Evolutionary conservation across 2,797 vertebrate species (phyloP).

Genomic region (Allochrocebus solatus): DNA sequence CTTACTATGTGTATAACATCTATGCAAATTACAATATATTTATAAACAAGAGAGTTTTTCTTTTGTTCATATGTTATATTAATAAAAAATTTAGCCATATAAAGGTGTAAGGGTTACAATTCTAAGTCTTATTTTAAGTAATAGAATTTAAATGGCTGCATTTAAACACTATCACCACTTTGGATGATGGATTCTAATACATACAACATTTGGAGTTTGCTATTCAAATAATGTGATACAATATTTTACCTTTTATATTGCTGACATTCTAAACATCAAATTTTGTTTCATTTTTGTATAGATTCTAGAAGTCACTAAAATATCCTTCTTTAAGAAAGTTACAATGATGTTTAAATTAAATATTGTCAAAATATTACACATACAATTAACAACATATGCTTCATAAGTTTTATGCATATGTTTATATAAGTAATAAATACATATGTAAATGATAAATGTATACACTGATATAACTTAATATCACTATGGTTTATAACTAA

Average conservation of each 20-base stretch:
- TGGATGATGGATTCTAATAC: neutral
- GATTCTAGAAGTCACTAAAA: neutral
- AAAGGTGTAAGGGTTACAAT: neutral
- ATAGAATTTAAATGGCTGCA: neutral
- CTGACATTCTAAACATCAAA: neutral
- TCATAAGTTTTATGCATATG: neutral
- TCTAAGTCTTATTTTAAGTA: neutral
- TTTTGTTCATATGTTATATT: neutral
- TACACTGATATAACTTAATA: neutral
- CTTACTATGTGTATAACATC: neutral
- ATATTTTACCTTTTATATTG: neutral
- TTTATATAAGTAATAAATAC: neutral
- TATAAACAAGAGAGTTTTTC: neutral
- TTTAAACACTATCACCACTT: neutral
- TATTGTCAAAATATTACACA: neutral
- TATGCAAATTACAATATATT: neutral
- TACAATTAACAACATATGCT: neutral
- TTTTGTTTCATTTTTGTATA: neutral
- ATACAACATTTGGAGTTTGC: neutral
- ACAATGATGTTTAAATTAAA: neutral
- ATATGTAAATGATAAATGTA: neutral
- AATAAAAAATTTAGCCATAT: slow-evolving; percentile 20
- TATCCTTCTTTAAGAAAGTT: slow-evolving; percentile 4
- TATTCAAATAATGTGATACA: neutral
- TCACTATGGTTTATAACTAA: neutral